Percentiles rank a stretch among this genome's conserved stretches.
These are phyloP conservation scores for Eristalinus aeneus DNA, from an alignment of 2,888 invertebrate genomes.

Conservation along the genomic window DNA sequence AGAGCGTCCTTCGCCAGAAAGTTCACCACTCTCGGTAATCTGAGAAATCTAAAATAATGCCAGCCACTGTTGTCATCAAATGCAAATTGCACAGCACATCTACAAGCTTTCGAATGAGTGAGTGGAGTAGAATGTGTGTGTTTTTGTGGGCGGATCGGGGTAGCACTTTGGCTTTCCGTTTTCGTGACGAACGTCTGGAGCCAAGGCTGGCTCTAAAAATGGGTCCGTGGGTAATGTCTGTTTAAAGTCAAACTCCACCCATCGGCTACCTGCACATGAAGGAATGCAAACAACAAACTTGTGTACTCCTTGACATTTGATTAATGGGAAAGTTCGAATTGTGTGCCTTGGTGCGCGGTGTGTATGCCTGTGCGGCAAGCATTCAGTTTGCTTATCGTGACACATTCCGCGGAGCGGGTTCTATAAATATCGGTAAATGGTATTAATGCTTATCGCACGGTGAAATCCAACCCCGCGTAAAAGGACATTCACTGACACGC, in stretches of 20 bases:
- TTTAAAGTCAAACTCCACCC: background rate
- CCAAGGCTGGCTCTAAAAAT: conserved; percentile 33
- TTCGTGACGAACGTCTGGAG: conserved; percentile 55
- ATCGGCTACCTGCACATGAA: conserved; percentile 4
- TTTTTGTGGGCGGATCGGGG: background rate
- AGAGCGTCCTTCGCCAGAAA: conserved; percentile 35
- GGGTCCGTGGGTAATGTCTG: conserved; percentile 29
- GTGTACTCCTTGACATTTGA: conserved; percentile 63
- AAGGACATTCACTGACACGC: conserved; percentile 57
- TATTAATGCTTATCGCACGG: conserved; percentile 48
- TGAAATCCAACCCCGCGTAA: conserved; percentile 43
- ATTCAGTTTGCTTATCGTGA: background rate
- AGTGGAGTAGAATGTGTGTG: background rate
- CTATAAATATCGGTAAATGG: conserved; percentile 52
- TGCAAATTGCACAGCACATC: conserved; percentile 37
- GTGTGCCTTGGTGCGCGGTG: conserved; percentile 21
- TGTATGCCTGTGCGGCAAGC: conserved; percentile 39
- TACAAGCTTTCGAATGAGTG: background rate
- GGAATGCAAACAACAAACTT: conserved; percentile 15
- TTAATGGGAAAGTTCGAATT: conserved; percentile 50
- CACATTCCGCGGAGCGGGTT: conserved; percentile 13
- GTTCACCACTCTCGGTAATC: conserved; percentile 1
- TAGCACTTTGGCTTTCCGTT: conserved; percentile 35
- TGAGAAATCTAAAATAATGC: background rate
- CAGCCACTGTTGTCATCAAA: conserved; percentile 25